Evolutionary conservation across 2,797 vertebrate species (phyloP).

Genomic region (Podarcis siculus): DNA sequence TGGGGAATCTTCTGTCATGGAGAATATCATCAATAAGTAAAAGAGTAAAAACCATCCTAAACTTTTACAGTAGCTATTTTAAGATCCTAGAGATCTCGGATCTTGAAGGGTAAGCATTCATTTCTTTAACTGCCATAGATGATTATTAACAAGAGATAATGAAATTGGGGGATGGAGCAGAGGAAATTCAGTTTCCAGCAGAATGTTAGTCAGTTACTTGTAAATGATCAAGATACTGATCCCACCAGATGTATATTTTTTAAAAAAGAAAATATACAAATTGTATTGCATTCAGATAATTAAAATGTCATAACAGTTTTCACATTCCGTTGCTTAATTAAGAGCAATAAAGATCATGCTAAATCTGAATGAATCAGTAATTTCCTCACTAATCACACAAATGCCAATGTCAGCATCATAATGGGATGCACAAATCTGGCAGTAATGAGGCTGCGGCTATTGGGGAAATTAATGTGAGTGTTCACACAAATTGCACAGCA

Average conservation of each 20-base stretch:
- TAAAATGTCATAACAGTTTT: slow-evolving; percentile 72
- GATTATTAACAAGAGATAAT: slow-evolving; percentile 2
- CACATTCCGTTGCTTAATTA: slow-evolving; percentile 76
- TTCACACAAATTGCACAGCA: slow-evolving; percentile 67
- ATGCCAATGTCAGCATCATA: slow-evolving; percentile 69
- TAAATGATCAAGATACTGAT: slow-evolving; percentile 28
- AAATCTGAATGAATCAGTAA: slow-evolving; percentile 74
- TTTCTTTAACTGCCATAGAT: neutral
- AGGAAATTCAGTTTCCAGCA: slow-evolving; percentile 15
- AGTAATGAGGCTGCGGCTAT: slow-evolving; percentile 72
- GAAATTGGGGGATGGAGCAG: neutral
- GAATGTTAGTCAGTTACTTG: slow-evolving; percentile 33
- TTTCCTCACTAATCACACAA: slow-evolving; percentile 70
- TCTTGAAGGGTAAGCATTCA: neutral
- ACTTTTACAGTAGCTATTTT: neutral
- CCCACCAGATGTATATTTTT: slow-evolving; percentile 20
- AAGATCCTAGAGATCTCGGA: neutral
- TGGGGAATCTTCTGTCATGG: neutral
- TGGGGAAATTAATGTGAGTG: slow-evolving; percentile 64
- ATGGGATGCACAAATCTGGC: slow-evolving; percentile 74
- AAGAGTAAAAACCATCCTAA: neutral
- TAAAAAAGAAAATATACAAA: slow-evolving; percentile 51
- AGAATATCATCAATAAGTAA: neutral
- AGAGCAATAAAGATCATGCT: slow-evolving; percentile 74
- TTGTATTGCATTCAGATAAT: slow-evolving; percentile 69